Percentiles rank a stretch among this genome's conserved stretches.
These are phyloP conservation scores for Diarsia rubi DNA, from an alignment of 2,888 invertebrate species.

Conservation along the genomic window DNA sequence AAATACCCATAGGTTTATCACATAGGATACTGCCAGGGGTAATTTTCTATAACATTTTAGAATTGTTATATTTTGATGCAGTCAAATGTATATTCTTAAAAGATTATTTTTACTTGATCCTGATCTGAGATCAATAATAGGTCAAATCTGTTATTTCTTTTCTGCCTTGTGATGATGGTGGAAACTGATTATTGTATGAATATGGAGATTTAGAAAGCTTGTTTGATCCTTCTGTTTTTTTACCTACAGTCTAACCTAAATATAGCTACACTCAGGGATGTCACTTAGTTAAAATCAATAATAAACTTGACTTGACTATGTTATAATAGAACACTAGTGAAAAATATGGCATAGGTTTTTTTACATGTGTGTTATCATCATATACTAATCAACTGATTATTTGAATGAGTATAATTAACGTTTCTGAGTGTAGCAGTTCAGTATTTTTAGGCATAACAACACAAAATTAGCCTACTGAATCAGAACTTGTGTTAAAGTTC, in stretches of 20 bases:
- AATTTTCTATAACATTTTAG: conserved; percentile 17
- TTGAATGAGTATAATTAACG: background rate
- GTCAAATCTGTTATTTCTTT: conserved; percentile 44
- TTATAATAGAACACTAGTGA: background rate
- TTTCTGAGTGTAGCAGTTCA: conserved; percentile 5
- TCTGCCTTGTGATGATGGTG: conserved; percentile 14
- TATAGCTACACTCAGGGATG: conserved; percentile 2
- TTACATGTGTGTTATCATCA: background rate
- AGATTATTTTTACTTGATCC: conserved; percentile 25
- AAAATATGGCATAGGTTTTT: background rate
- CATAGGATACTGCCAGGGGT: conserved; percentile 15
- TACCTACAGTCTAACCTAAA: conserved; percentile 47
- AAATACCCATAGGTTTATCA: conserved; percentile 36
- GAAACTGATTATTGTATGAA: conserved; percentile 40
- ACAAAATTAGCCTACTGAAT: conserved; percentile 13
- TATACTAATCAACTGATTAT: conserved; percentile 5
- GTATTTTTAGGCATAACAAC: conserved; percentile 12
- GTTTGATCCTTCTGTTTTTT: conserved; percentile 49
- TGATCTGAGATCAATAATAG: conserved; percentile 29
- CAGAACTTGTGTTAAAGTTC: background rate
- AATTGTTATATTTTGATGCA: conserved; percentile 59
- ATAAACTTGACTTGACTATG: background rate
- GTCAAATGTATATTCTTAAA: conserved; percentile 45
- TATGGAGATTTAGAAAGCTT: conserved; percentile 48
- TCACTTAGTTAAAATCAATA: background rate